Base-by-base conservation (phyloP, 2,797 vertebrate genomes). In the Micropoecilia bifurca region DNA sequence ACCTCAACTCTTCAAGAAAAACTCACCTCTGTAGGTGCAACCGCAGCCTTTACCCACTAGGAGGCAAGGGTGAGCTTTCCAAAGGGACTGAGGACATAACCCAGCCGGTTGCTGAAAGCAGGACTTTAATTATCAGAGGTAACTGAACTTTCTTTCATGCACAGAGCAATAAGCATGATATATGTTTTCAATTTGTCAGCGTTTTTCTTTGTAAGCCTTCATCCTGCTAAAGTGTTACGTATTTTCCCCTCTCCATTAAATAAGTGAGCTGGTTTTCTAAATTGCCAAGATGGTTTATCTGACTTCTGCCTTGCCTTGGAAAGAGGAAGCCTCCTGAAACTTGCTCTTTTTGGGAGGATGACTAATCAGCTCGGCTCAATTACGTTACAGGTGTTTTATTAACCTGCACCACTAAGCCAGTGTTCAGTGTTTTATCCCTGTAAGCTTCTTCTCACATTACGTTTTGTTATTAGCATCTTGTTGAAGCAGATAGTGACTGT, bases 61-160 rank as follows among this genome's bases (percentile, higher is more conserved):
- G 93, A 91, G 94, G 94, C 93, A 93, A 91, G 90, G 88, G 87
- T 76, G 93, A 91, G 93, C 93, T 93, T 85, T 90, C 83, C 47
- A 83, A 90, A 47, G 85, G 3, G 0, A 45, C 39, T 33, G n/a
- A n/a, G 59, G 45, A 41, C 55, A 41, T 74, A 66, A 50, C 46
- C 30, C 43, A 76, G n/a, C 85, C 83, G 84, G 80, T 80, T 81
- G 61, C 80, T 87, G 74, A 84, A 75, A 80, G 83, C 63, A 73
- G 87, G 81, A 82, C 85, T 86, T 86, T 88, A 92, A 92, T 85
- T 93, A 87, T 90, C 90, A 93, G 88, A 92, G 89, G 92, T 86
- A 87, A 83, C 85, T 92, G 90, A 73, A 85, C 83, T 88, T 79
- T 87, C 87, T 89, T 88, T 83, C 30, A 43, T 28, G 81, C 83